Percentiles rank a stretch among this genome's conserved stretches.
Evolutionary conservation across 2,888 invertebrate species (phyloP).

Genomic region (Cataglyphis livida): DNA sequence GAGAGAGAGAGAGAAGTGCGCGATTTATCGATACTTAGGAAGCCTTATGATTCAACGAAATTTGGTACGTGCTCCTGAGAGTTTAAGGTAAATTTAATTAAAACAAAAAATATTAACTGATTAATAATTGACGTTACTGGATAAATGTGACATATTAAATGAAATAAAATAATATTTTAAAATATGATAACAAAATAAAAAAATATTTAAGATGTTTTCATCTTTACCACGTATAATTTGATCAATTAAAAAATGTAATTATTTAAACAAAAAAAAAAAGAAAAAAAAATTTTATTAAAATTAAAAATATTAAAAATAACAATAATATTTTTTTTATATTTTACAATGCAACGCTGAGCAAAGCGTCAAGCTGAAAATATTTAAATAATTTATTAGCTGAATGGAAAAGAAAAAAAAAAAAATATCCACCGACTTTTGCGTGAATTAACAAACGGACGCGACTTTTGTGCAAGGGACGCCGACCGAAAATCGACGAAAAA

Average conservation of each 20-base stretch:
- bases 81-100: conserved; percentile 16
- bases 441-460: conserved; percentile 39
- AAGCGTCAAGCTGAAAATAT: conserved; percentile 11
- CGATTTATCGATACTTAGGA: conserved; percentile 33
- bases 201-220: conserved; percentile 2
- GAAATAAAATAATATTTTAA: neutral
- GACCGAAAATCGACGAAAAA: conserved; percentile 84
- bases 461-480: conserved; percentile 46
- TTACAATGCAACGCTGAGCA: neutral
- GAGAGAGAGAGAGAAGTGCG: neutral
- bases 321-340: neutral
- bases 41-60: conserved; percentile 32
- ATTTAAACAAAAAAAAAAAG: neutral
- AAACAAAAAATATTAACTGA: conserved; percentile 10
- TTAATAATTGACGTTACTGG: conserved; percentile 20
- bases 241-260: neutral
- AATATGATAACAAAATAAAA: neutral
- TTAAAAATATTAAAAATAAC: neutral
- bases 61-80: neutral
- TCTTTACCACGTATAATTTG: neutral
- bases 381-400: neutral
- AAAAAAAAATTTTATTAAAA: neutral
- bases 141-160: neutral
- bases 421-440: conserved; percentile 29
- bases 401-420: conserved; percentile 24